Evolutionary conservation across 2,888 invertebrate genomes (phyloP), one percentile per base, ranked within the genome.

Genomic region (Stenichneumon culpator): DNA sequence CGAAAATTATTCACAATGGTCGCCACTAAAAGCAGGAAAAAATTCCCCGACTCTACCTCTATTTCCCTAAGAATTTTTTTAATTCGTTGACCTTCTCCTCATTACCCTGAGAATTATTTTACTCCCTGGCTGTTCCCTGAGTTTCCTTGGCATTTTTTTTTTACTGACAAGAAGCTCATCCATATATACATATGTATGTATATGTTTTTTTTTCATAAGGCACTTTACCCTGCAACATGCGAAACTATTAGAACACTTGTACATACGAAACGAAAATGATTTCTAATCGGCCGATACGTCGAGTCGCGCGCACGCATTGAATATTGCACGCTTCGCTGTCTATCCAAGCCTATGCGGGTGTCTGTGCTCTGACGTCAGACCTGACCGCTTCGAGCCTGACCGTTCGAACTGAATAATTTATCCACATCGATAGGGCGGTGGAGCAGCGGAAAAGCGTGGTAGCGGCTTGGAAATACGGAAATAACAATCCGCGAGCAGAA

Each of bases 361-460:
- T 73, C 73, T 81, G 50, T n/a, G 69, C 75, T 77, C 82, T 85
- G 85, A 85, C 85, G 82, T 85, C 85, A 85, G 77, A 60, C 85
- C 60, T 63, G 60, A 63, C 60, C 60, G 77, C 70, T 75, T 52
- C 79, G 47, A 82, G 79, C 77, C 67, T 86, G 86, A 86, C 86
- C 80, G 83, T 78, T 77, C 77, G 54, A 69, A 73, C 77, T 86
- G 86, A 86, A 86, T 86, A 63, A 86, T 86, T 83, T 83, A 86
- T 83, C 28, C 73, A 39, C 77, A 83, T 83, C 80, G 82, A 83
- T 83, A 83, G 86, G 83, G 70, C 52, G 80, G 25, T 28, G 14
- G 60, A 32, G 80, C 57, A 52, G 25, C 69, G 54, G 25, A 83
- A 86, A 78, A 73, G 52, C 73, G 44, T 14, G 73, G 80, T 77